Evolutionary conservation across 2,113 vertebrate genomes (phyloP).

Genomic region (Tetrao urogallus): DNA sequence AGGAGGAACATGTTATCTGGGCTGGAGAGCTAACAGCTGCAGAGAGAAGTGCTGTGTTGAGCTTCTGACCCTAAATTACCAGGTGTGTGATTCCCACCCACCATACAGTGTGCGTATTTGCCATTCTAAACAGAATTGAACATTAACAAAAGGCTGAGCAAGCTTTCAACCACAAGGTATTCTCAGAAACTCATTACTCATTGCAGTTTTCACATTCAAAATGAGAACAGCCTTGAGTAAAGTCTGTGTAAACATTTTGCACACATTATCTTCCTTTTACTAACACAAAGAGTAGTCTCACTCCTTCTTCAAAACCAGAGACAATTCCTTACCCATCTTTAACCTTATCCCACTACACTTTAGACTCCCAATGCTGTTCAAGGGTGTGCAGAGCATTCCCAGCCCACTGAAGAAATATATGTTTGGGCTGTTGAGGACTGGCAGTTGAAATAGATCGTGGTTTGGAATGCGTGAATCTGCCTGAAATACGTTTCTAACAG

Average conservation of each 20-base stretch:
- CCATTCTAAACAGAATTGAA: background rate
- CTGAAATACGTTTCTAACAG: background rate
- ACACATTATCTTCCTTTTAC: background rate
- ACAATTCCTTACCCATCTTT: background rate
- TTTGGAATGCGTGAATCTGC: background rate
- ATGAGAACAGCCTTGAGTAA: background rate
- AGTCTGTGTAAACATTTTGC: background rate
- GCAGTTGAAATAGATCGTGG: background rate
- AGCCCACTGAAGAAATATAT: background rate
- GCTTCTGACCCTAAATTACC: background rate
- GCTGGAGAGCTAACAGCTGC: background rate
- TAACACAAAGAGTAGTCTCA: background rate
- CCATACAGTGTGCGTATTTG: background rate
- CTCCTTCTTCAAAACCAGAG: background rate
- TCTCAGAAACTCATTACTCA: background rate
- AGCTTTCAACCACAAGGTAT: background rate
- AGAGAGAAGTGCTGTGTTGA: background rate
- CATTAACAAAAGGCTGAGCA: background rate
- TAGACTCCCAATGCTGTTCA: background rate
- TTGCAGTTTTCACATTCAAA: background rate
- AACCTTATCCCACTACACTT: background rate
- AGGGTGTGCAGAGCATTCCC: background rate
- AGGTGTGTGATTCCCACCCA: background rate
- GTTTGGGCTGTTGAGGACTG: background rate
- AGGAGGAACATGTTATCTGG: background rate